Percentiles rank a stretch among this genome's conserved stretches.
Evolutionary conservation across 92 coral and sea anemone genomes (phyloP).

Genomic region (Bergia sp.): DNA sequence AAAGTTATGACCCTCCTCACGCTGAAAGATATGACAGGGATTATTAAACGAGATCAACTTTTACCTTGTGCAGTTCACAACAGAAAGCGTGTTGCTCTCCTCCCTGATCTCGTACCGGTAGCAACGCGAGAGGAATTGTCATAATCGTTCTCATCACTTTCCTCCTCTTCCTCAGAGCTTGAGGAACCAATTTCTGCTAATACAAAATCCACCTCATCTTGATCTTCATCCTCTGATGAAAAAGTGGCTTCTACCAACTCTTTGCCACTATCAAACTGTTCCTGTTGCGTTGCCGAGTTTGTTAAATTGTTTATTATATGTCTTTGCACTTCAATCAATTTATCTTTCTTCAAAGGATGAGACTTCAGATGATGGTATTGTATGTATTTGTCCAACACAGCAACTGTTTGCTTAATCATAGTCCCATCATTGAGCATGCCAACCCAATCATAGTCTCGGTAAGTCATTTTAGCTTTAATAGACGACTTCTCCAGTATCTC

Average conservation of each 20-base stretch:
- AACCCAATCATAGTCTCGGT: slow-evolving; percentile 51
- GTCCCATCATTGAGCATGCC: slow-evolving; percentile 55
- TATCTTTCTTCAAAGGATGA: slow-evolving; percentile 31
- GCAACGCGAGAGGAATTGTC: slow-evolving; percentile 43
- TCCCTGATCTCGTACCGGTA: slow-evolving; percentile 47
- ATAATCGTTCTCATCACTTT: slow-evolving; percentile 47
- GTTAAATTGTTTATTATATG: too few species aligned
- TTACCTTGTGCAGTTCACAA: slow-evolving; percentile 31
- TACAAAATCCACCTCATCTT: slow-evolving; percentile 52
- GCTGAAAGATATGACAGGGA: slow-evolving; percentile 47
- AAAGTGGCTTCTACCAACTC: slow-evolving; percentile 44
- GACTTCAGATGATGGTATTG: slow-evolving; percentile 11
- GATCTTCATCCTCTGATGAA: slow-evolving; percentile 58
- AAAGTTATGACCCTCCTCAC: slow-evolving; percentile 39
- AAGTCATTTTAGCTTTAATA: too few species aligned
- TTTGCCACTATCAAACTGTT: slow-evolving; percentile 46
- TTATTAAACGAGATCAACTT: slow-evolving; percentile 37
- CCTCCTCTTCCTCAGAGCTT: slow-evolving; percentile 28
- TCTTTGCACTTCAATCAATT: too few species aligned
- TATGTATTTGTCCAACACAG: slow-evolving; percentile 40
- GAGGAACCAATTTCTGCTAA: neutral
- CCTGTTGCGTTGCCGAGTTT: neutral
- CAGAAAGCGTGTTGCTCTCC: slow-evolving; percentile 65
- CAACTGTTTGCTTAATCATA: slow-evolving; percentile 46
- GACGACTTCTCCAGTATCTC: slow-evolving; percentile 18